Percentiles rank a stretch among this genome's conserved stretches.
Evolutionary conservation across 2,113 vertebrate genomes (phyloP).

Genomic region (Nibea coibor): DNA sequence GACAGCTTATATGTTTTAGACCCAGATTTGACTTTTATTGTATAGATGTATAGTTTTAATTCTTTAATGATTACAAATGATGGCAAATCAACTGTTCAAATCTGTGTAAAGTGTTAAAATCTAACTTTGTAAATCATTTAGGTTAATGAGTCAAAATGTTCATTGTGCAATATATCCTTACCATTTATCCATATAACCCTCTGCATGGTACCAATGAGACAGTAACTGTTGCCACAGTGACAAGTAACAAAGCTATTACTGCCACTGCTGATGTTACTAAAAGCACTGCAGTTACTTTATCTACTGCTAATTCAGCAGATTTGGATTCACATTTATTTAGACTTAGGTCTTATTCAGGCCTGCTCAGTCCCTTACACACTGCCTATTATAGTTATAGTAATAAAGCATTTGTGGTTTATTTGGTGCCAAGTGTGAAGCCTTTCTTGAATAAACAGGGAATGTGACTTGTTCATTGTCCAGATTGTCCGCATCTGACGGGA

Average conservation of each 20-base stretch:
- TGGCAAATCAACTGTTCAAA: not conserved
- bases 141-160: not conserved
- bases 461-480: conserved; percentile 15
- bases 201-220: not conserved
- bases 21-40: not conserved
- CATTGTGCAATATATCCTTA: not conserved
- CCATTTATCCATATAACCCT: not conserved
- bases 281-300: not conserved
- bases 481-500: conserved; percentile 42
- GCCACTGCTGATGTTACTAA: not conserved
- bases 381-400: not conserved
- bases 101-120: not conserved
- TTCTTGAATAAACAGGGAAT: conserved; percentile 7
- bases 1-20: conserved; percentile 10
- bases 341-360: not conserved
- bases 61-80: not conserved
- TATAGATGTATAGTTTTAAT: too few species aligned
- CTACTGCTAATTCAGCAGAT: not conserved
- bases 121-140: not conserved
- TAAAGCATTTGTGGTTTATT: not conserved
- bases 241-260: not conserved
- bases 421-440: not conserved
- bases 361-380: not conserved
- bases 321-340: not conserved
- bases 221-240: not conserved